Conservation (phyloP, 2,888 invertebrate species). For the Bunonema sp. region DNA sequence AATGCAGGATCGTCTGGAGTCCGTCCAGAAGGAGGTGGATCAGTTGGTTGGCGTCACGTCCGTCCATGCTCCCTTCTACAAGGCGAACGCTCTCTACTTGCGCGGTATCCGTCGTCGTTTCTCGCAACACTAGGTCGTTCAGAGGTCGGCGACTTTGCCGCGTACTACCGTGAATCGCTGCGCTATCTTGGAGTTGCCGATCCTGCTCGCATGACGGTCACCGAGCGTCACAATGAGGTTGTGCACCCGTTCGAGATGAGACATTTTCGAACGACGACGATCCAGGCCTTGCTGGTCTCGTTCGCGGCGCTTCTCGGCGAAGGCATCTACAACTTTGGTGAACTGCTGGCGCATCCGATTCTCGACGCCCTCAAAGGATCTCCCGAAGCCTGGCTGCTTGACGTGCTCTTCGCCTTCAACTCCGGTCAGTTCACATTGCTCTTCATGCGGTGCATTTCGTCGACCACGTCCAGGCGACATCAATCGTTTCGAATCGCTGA, state of each 20-base stretch:
- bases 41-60: constrained; percentile 22
- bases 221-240: constrained; percentile 24
- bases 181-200: constrained; percentile 56
- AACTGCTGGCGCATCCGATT: constrained; percentile 83
- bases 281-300: constrained; percentile 75
- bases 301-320: constrained; percentile 83
- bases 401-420: constrained; percentile 60
- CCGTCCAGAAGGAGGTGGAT: constrained; percentile 25
- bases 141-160: constrained; percentile 67
- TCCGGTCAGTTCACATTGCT: too few relatives aligned
- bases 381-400: constrained; percentile 65
- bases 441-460: too few relatives aligned
- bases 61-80: constrained; percentile 41
- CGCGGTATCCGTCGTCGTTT: background rate
- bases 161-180: constrained; percentile 83
- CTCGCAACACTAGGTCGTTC: background rate
- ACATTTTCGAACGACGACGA: too few relatives aligned
- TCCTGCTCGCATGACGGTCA: constrained; percentile 13
- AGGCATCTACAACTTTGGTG: constrained; percentile 88
- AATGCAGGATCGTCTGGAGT: constrained; percentile 18
- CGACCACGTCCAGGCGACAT: constrained; percentile 48
- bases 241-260: too few relatives aligned
- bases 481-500: constrained; percentile 60
- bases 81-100: constrained; percentile 5
- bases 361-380: constrained; percentile 68